Evolutionary conservation across 2,113 vertebrate genomes (phyloP), one percentile per base, ranked within the genome.

Genomic region (Neoarius graeffei): DNA sequence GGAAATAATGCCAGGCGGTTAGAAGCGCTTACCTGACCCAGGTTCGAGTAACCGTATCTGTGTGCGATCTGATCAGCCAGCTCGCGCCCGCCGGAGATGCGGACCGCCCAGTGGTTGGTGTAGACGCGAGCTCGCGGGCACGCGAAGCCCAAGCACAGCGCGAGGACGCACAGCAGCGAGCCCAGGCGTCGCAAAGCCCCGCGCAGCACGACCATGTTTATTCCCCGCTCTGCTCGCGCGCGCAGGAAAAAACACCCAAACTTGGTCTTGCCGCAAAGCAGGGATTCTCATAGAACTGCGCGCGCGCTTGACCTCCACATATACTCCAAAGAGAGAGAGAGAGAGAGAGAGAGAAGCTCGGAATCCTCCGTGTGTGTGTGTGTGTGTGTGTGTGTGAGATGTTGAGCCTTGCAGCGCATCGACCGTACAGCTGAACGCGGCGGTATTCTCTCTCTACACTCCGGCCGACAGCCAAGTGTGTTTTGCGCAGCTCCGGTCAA

Each of bases 101-200:
- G 95, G 91, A 99, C 97, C 88, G 98, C 98, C 98, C 98, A 99
- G 95, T 99, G 98, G 97, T 99, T 99, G 94, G 98, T 99, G 96
- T 98, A 99, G 91, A 97, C 95, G 92, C 97, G 97, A 94, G 97
- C 96, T 91, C 97, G 97, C 94, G 96, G 96, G 88, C 96, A 94
- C 92, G 96, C 93, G 90, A 96, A 96, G 92, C 97, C 95, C 84
- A 97, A 95, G 91, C 96, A 94, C 91, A 98, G 95, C 91, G 94
- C 96, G 91, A 99, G 94, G 93, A 96, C 92, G 92, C 96, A 97
- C 90, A 97, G 92, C 90, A 97, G 92, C 94, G 94, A 95, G 96
- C 96, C 94, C 30, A 62, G 27, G 56, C 84, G 30, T 94, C 94
- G 93, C 93, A 92, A 92, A 92, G 94, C 94, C 92, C 92, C 93